These are phyloP conservation scores for Tetramorium bicarinatum DNA, from an alignment of 2,888 invertebrate species.

Conservation along the genomic window DNA sequence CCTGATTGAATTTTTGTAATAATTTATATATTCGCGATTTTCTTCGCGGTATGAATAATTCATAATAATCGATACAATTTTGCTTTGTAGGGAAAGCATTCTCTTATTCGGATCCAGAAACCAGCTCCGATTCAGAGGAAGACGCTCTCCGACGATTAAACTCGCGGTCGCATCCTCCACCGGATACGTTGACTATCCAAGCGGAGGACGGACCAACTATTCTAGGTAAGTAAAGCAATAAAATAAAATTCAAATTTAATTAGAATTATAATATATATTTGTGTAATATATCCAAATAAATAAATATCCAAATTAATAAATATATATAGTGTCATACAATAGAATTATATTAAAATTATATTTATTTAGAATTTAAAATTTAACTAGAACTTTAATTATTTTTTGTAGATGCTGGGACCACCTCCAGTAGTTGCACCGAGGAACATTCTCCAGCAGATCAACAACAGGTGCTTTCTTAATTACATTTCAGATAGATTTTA, in stretches of 20 bases:
- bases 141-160: slow-evolving; percentile 89
- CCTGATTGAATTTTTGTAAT: neutral
- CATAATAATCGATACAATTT: neutral
- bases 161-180: slow-evolving; percentile 81
- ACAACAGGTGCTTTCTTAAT: slow-evolving; percentile 73
- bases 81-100: slow-evolving; percentile 88
- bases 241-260: neutral
- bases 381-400: neutral
- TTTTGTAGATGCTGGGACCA: slow-evolving; percentile 78
- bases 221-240: slow-evolving; percentile 74
- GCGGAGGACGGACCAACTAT: slow-evolving; percentile 87
- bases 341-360: neutral
- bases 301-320: no score
- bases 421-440: slow-evolving; percentile 80
- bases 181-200: slow-evolving; percentile 84
- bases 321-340: neutral
- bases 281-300: neutral
- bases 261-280: neutral
- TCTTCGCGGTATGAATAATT: neutral
- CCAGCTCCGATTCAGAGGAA: slow-evolving; percentile 92
- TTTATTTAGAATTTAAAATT: neutral
- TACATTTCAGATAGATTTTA: neutral
- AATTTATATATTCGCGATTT: neutral
- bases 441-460: slow-evolving; percentile 79
- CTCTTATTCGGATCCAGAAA: slow-evolving; percentile 89